Conservation (phyloP, 2,113 vertebrate genomes). For the Poeciliopsis prolifica region DNA sequence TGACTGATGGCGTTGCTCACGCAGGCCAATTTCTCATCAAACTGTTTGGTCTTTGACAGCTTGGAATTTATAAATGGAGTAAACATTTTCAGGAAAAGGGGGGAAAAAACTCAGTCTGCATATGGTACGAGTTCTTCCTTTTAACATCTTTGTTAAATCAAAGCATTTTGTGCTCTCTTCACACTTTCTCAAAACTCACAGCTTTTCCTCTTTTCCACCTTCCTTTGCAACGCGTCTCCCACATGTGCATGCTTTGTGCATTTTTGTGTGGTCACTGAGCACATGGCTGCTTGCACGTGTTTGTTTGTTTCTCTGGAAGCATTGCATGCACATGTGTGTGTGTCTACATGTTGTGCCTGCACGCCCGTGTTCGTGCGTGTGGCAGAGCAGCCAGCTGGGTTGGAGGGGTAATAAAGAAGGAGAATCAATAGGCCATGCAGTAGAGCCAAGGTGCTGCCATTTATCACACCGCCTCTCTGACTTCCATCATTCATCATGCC, state of each 20-base stretch:
- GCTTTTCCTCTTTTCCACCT: conserved; percentile 31
- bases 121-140: not conserved
- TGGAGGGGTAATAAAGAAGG: conserved; percentile 99
- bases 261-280: conserved; percentile 15
- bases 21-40: conserved; percentile 63
- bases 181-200: conserved; percentile 13
- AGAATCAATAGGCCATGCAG: conserved; percentile 99
- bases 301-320: conserved; percentile 56
- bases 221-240: conserved; percentile 13
- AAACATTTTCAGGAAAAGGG: conserved; percentile 47
- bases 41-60: conserved; percentile 60
- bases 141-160: conserved; percentile 37
- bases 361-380: conserved; percentile 53
- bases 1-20: conserved; percentile 63
- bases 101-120: conserved; percentile 48
- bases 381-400: conserved; percentile 99
- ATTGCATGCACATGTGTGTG: conserved; percentile 15
- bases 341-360: conserved; percentile 48
- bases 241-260: conserved; percentile 46
- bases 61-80: conserved; percentile 55
- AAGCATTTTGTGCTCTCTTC: conserved; percentile 26
- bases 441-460: conserved; percentile 99
- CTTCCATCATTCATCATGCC: conserved; percentile 99
- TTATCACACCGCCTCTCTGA: conserved; percentile 99
- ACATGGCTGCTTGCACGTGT: conserved; percentile 46